Conservation (phyloP, 2,888 invertebrate species). For the Ochropleura plecta region DNA sequence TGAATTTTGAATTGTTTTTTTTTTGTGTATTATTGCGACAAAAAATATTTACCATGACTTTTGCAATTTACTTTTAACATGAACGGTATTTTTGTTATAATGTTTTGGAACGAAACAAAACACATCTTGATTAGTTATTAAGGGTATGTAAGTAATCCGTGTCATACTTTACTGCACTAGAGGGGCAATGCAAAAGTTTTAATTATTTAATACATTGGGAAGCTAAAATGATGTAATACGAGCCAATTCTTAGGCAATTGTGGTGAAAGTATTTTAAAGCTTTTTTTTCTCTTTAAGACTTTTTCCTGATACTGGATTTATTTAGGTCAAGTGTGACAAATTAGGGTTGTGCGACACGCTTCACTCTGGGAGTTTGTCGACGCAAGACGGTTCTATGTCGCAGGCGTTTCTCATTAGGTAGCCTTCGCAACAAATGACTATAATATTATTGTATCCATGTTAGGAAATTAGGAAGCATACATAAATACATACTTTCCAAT, state of each 20-base stretch:
- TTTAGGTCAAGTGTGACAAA: conserved; percentile 75
- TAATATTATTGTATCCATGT: neutral
- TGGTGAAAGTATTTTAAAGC: neutral
- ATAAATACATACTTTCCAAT: neutral
- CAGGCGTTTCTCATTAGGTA: neutral
- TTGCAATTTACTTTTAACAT: neutral
- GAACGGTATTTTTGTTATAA: neutral
- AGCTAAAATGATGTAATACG: neutral
- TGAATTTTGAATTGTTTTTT: neutral
- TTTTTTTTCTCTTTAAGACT: neutral
- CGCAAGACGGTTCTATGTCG: neutral
- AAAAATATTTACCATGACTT: neutral
- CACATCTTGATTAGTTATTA: neutral
- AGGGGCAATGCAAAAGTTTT: neutral
- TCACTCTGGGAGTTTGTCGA: conserved; percentile 27
- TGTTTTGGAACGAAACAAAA: neutral
- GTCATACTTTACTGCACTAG: neutral
- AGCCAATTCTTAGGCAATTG: neutral
- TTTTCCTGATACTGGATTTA: conserved; percentile 67
- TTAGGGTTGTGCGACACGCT: conserved; percentile 64
- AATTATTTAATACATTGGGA: neutral
- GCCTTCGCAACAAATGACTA: conserved; percentile 3
- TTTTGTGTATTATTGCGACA: neutral
- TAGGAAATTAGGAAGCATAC: neutral
- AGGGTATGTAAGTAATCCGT: neutral